Base-by-base conservation (phyloP, 2,113 vertebrate genomes). In the Lepus europaeus region DNA sequence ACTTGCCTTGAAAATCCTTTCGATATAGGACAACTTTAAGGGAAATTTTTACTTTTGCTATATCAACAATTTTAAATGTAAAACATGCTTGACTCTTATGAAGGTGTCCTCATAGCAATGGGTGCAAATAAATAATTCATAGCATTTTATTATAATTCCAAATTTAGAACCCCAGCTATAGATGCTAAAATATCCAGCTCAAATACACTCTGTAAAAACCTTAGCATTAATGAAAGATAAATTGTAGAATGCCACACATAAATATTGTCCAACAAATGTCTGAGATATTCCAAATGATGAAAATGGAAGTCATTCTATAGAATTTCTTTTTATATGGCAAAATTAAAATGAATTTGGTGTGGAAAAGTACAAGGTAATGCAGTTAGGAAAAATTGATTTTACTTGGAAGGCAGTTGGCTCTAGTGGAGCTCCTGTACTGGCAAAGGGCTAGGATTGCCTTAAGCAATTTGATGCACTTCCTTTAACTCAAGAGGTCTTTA, bases 61-160 rank as follows among this genome's bases (percentile, higher is more conserved):
- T 72, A 63, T 90, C 84, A 93, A 78, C 63, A 88, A 20, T 90
- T 97, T 96, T 93, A 84, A 94, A 82, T 96, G 23, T 85, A 77
- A 77, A 29, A 1, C 33, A 13, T 82, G 25, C 22, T 61, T 13
- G 78, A 14, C 64, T 90, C 51, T 83, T 92, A 56, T 81, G 56
- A 87, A 84, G 1, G 6, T 45, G 45, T 49, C 14, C 63, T 56
- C 56, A 90, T 22, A 86, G 23, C 39, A 90, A n/a, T 25, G 84
- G 36, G 64, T 81, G 5, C 84, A 59, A 59, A 66, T 74, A 80
- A 6, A 61, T 70, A 90, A 88, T 91, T 89, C 20, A 61, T 13
- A 92, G 20, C 3, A 90, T 49, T 85, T 92, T 84, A 49, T 78
- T 80, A 74, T 61, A 68, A 80, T 61, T 95, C 2, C 12, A 91